A percentile compares a stretch with the other conserved stretches of the same genome.
Conservation (phyloP, 2,113 vertebrate species). For the Chroicocephalus ridibundus region DNA sequence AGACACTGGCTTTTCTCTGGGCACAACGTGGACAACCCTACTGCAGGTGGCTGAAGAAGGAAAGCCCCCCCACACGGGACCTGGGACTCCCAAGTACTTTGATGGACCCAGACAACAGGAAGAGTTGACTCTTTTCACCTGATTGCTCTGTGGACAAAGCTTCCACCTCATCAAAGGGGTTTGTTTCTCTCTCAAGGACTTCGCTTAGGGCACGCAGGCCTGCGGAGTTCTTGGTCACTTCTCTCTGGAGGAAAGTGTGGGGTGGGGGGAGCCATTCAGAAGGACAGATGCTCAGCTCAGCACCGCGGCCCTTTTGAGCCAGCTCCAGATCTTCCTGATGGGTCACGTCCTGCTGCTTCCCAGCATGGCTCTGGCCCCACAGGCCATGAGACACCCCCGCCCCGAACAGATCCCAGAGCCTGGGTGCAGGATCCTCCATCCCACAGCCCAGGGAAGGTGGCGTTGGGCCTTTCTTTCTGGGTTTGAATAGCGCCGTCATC, state of each 20-base stretch:
- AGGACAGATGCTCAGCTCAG: background rate
- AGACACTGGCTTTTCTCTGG: background rate
- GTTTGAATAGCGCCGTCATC: background rate
- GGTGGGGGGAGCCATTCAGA: background rate
- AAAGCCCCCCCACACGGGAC: fast-evolving
- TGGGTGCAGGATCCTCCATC: background rate
- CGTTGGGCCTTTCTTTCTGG: background rate
- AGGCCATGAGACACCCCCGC: background rate
- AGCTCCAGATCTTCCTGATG: background rate
- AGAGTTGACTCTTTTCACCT: background rate
- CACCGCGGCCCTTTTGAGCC: background rate
- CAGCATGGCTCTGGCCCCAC: background rate
- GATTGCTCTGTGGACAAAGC: background rate
- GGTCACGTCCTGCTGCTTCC: background rate
- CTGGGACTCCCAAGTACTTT: background rate
- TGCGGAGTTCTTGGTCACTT: background rate
- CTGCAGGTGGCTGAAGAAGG: background rate
- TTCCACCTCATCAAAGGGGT: background rate
- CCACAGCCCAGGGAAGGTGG: background rate
- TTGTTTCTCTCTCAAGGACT: background rate
- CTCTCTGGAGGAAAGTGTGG: background rate
- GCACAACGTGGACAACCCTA: background rate
- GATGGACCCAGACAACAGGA: background rate
- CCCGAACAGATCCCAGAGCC: background rate
- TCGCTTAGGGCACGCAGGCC: background rate